Evolutionary conservation across 2,113 vertebrate genomes (phyloP).

Genomic region (Pao palembangensis): DNA sequence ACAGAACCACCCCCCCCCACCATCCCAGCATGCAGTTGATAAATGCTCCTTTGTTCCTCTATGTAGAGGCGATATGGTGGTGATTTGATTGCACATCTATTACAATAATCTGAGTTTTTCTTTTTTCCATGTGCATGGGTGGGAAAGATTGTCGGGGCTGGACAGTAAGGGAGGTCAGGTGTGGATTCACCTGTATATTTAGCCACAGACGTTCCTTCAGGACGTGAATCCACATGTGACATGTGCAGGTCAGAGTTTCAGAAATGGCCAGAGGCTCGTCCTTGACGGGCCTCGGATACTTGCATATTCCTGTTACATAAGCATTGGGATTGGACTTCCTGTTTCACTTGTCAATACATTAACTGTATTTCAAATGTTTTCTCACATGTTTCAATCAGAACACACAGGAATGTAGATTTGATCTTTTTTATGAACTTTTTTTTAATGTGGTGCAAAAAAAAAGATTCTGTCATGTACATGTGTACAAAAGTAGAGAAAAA

Average conservation of each 20-base stretch:
- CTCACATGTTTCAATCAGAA: constrained; percentile 43
- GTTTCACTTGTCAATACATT: constrained; percentile 17
- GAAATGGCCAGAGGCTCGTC: constrained; percentile 12
- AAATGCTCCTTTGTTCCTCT: constrained; percentile 58
- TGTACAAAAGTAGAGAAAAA: constrained; percentile 53
- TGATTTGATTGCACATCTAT: constrained; percentile 54
- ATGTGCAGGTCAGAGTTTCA: constrained; percentile 6
- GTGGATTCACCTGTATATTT: constrained; percentile 17
- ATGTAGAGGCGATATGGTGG: constrained; percentile 26
- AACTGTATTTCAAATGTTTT: constrained; percentile 28
- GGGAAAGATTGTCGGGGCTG: background rate
- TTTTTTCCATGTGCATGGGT: constrained; percentile 17
- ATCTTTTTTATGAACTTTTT: constrained; percentile 34
- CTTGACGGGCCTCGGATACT: background rate
- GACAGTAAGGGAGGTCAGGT: constrained; percentile 1
- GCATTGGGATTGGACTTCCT: constrained; percentile 17
- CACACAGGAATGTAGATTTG: constrained; percentile 54
- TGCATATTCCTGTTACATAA: background rate
- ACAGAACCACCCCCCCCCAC: constrained; percentile 4
- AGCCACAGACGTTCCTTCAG: constrained; percentile 18
- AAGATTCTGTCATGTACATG: constrained; percentile 54
- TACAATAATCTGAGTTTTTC: constrained; percentile 25
- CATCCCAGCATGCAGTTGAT: constrained; percentile 54
- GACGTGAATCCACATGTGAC: constrained; percentile 1
- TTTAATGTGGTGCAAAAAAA: constrained; percentile 37